Evolutionary conservation across 2,888 invertebrate species (phyloP).

Genomic region (Nemapogon koenigi): DNA sequence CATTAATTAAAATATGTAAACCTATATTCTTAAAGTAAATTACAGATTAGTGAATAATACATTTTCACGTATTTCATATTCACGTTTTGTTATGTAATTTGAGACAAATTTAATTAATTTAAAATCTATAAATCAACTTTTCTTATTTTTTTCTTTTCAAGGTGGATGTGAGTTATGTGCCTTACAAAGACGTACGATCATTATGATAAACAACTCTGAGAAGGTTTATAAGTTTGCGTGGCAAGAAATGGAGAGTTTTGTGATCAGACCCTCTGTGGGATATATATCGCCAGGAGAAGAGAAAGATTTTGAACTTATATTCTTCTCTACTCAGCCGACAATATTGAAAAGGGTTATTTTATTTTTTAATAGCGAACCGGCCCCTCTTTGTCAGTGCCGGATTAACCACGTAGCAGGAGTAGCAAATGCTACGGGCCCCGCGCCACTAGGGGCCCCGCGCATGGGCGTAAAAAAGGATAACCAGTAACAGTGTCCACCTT

Average conservation of each 20-base stretch:
- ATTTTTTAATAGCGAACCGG: background rate
- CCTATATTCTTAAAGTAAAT: too few relatives aligned
- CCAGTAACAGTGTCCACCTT: too few relatives aligned
- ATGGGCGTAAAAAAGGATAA: too few relatives aligned
- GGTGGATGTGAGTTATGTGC: slow-evolving; percentile 46
- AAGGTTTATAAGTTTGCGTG: slow-evolving; percentile 51
- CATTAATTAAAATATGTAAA: too few relatives aligned
- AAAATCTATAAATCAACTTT: too few relatives aligned
- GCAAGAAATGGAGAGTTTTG: slow-evolving; percentile 31
- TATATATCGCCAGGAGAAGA: slow-evolving; percentile 56
- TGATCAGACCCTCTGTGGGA: slow-evolving; percentile 44
- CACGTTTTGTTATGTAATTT: too few relatives aligned
- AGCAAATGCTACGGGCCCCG: too few relatives aligned
- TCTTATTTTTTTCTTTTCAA: slow-evolving; percentile 17
- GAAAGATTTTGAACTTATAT: slow-evolving; percentile 49
- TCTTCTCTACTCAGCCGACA: slow-evolving; percentile 35
- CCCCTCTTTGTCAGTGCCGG: background rate
- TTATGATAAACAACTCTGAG: slow-evolving; percentile 53
- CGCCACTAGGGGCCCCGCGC: too few relatives aligned
- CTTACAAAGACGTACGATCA: slow-evolving; percentile 37
- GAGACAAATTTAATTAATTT: too few relatives aligned
- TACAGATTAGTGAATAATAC: too few relatives aligned
- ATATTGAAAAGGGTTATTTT: slow-evolving; percentile 30
- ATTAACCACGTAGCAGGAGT: too few relatives aligned
- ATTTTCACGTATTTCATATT: too few relatives aligned